phyloP scores from a whole-genome alignment of 2,113 vertebrate genomes.

The Rhombomys opimus region DNA sequence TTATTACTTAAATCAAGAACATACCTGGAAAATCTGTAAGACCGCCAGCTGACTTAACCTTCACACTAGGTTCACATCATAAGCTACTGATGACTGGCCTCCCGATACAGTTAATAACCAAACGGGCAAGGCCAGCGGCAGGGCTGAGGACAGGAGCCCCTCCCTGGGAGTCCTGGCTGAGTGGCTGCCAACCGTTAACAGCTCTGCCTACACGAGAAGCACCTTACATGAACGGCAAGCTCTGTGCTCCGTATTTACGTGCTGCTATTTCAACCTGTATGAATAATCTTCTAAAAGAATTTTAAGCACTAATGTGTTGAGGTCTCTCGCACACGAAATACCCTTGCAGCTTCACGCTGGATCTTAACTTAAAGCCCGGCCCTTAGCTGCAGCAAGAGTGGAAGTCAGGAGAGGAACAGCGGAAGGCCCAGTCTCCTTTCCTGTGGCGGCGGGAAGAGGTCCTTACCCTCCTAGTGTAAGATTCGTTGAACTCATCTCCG shows the following conservation, averaged over 20 bases:
- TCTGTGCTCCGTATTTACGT: neutral
- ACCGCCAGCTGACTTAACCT: neutral
- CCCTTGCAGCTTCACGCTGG: neutral
- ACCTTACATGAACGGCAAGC: accelerated
- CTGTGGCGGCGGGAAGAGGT: conserved; percentile 14
- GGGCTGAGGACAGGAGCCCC: neutral
- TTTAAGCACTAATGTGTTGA: neutral
- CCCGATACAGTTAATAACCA: neutral
- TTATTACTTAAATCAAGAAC: neutral
- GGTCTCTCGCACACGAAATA: neutral
- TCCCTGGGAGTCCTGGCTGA: neutral
- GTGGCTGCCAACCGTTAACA: neutral
- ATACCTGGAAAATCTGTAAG: neutral
- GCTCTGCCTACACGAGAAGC: neutral
- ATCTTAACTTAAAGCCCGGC: neutral
- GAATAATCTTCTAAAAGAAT: neutral
- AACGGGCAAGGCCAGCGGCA: no score
- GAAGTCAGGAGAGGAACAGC: neutral
- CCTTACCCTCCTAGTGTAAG: conserved; percentile 88
- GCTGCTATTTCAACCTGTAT: neutral
- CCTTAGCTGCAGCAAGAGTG: neutral
- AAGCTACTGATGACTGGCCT: neutral
- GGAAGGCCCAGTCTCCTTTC: neutral
- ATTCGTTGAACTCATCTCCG: conserved; percentile 93
- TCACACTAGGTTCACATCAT: neutral